Base-by-base conservation (phyloP, 2,113 vertebrate species). In the Podarcis muralis region DNA sequence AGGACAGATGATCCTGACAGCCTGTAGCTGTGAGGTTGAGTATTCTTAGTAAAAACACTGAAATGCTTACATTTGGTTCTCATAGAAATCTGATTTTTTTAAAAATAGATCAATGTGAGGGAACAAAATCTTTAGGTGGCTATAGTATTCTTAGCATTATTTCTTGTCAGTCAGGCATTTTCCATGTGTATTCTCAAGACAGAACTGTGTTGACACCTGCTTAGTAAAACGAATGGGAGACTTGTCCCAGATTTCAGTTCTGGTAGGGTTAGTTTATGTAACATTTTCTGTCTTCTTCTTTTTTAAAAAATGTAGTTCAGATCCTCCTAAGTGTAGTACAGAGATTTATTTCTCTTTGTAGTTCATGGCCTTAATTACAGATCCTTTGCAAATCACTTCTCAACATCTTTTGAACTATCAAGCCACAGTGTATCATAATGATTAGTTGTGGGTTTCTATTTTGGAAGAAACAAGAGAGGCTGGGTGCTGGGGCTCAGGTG, bases 401-500 rank as follows among this genome's bases (percentile, higher is more conserved):
- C 65, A 75, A 80, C 22, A 11, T n/a, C 79, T 65, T 65, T 69
- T 37, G 53, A 76, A 23, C 57, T 71, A 65, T 74, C 3, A 89
- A 72, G 30, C 72, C 57, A 15, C 0, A 81, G 27, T 75, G 15
- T 48, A 76, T 53, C 48, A 53, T 22, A 68, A 3, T 77, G 72
- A 84, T 81, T 84, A 88, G 72, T 88, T 57, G 71, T 15, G 0
- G 75, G 30, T 32, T 32, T 30, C 30, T 15, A 12, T 66, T 35
- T 23, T 15, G 15, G 27, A 16, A 53, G 43, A 5, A 18, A 9
- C 3, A 35, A 22, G 62, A 81, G 86, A 62, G 22, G 62, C 35
- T 37, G 27, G 2, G 37, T 87, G 78, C 59, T 91, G 79, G 89
- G 93, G 66, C 25, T 69, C 88, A 95, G 93, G 95, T 96, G 93